A percentile compares a stretch with the other conserved stretches of the same genome.
Evolutionary conservation across 1,140 invertebrate genomes (phyloP).

Genomic region (Papilio aristodemus): DNA sequence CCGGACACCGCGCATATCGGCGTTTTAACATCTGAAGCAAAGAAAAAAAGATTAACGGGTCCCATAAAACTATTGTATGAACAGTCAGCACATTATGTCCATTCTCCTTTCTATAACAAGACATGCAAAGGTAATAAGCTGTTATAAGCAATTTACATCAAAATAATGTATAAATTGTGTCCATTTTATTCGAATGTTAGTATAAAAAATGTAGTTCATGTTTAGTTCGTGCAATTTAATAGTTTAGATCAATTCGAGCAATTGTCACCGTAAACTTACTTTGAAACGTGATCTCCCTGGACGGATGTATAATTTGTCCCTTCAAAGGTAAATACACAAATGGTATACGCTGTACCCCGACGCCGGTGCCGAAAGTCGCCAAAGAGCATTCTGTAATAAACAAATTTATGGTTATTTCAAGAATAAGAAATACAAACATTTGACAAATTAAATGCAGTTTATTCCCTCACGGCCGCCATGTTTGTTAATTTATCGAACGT

Average conservation of each 20-base stretch:
- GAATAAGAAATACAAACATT: conserved; percentile 43
- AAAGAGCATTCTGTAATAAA: conserved; percentile 88
- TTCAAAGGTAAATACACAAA: conserved; percentile 91
- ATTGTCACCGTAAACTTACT: conserved; percentile 80
- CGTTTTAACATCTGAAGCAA: conserved; percentile 84
- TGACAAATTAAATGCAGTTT: conserved; percentile 39
- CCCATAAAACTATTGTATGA: too few species aligned
- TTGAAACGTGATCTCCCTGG: conserved; percentile 90
- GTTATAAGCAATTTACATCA: too few species aligned
- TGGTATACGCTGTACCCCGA: conserved; percentile 88
- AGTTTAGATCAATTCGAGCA: background rate
- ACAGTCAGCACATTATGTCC: too few species aligned
- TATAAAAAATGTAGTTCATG: background rate
- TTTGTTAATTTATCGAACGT: conserved; percentile 38
- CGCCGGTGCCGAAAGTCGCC: conserved; percentile 88
- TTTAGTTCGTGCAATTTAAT: background rate
- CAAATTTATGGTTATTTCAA: conserved; percentile 40
- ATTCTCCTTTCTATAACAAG: too few species aligned
- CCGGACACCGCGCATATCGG: conserved; percentile 93
- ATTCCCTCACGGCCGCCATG: conserved; percentile 15
- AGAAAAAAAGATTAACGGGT: background rate
- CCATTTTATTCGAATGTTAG: background rate
- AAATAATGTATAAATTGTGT: too few species aligned
- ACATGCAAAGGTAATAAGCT: too few species aligned
- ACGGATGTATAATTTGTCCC: conserved; percentile 92